Conservation (phyloP, 2,113 vertebrate genomes). For the Thunnus thynnus region DNA sequence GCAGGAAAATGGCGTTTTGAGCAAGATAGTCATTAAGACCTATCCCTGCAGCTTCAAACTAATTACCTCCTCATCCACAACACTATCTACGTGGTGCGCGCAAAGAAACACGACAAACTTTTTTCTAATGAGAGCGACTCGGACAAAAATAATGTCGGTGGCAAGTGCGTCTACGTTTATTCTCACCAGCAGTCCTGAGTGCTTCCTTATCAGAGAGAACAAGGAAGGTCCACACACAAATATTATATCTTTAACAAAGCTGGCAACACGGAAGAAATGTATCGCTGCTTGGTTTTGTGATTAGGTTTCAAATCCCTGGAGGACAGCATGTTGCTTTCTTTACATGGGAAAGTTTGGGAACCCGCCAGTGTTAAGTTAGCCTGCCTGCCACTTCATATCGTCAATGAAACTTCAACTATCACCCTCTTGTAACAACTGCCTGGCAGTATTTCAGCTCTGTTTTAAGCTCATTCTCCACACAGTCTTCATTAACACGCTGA, state of each 20-base stretch:
- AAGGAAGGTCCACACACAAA: not conserved
- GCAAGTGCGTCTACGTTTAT: slow-evolving; percentile 56
- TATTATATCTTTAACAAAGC: not conserved
- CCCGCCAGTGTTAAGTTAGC: not conserved
- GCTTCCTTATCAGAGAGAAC: slow-evolving; percentile 23
- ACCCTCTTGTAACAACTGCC: not conserved
- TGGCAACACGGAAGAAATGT: not conserved
- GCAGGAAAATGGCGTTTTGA: slow-evolving; percentile 27
- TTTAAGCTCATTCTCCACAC: not conserved
- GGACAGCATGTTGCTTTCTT: not conserved
- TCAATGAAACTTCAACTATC: slow-evolving; percentile 44
- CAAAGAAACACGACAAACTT: not conserved
- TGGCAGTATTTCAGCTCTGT: not conserved
- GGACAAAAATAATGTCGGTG: not conserved
- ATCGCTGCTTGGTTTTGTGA: not conserved
- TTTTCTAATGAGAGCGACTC: not conserved
- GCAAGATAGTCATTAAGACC: not conserved
- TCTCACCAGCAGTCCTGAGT: not conserved
- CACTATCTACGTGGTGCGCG: not conserved
- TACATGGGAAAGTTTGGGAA: slow-evolving; percentile 56
- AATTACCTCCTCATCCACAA: not conserved
- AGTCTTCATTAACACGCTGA: not conserved
- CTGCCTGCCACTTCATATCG: not conserved
- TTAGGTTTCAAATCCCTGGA: not conserved
- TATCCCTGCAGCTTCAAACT: not conserved